Evolutionary conservation across 2,888 invertebrate species (phyloP).

Genomic region (Latrodectus hesperus): DNA sequence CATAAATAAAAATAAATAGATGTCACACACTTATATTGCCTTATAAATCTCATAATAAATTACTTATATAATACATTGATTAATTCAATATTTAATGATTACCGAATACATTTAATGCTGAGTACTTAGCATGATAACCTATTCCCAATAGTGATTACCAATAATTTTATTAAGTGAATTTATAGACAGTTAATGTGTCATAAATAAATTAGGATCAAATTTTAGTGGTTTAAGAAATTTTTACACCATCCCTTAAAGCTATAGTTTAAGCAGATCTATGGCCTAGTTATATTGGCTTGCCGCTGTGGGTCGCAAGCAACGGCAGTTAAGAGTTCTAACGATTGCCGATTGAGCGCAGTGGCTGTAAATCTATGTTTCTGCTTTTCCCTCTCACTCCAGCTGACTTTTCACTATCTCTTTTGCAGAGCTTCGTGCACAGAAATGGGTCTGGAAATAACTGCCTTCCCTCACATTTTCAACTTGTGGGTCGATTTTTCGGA

Average conservation of each 20-base stretch:
- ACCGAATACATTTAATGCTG: too few relatives aligned
- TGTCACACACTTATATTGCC: too few relatives aligned
- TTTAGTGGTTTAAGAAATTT: too few relatives aligned
- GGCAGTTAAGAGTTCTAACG: constrained; percentile 61
- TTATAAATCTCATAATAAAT: too few relatives aligned
- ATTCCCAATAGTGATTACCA: too few relatives aligned
- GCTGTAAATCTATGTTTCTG: constrained; percentile 60
- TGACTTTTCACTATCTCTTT: constrained; percentile 47
- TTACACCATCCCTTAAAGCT: constrained; percentile 11
- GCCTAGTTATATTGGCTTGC: constrained; percentile 53
- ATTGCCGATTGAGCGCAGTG: constrained; percentile 51
- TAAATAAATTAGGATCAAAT: too few relatives aligned
- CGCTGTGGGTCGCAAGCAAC: constrained; percentile 30
- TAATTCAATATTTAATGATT: too few relatives aligned
- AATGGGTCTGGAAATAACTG: constrained; percentile 44
- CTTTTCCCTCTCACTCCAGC: constrained; percentile 17
- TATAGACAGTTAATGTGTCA: too few relatives aligned
- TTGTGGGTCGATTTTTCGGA: constrained; percentile 40
- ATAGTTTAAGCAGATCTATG: constrained; percentile 56
- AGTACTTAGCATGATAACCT: too few relatives aligned
- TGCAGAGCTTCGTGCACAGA: background rate
- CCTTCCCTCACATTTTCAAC: constrained; percentile 47
- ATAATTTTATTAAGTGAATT: too few relatives aligned
- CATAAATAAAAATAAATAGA: too few relatives aligned
- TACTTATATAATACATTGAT: too few relatives aligned